These are phyloP conservation scores for Echiichthys vipera DNA, from an alignment of 2,797 vertebrate species.

Conservation along the genomic window DNA sequence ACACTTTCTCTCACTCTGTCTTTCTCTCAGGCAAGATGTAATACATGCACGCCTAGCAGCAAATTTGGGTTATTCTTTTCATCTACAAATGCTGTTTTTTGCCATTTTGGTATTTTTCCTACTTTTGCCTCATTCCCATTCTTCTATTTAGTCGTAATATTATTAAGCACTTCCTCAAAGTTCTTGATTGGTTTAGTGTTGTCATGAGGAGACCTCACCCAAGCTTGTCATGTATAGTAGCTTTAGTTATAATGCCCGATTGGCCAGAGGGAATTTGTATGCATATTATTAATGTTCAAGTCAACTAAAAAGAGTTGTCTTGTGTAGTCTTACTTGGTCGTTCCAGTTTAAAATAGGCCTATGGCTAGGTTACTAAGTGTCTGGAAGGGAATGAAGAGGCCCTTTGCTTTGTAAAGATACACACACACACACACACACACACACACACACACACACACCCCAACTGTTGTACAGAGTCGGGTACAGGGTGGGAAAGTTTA, in stretches of 20 bases:
- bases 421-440: constrained; percentile 32
- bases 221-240: not conserved
- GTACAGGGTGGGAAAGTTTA: constrained; percentile 82
- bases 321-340: constrained; percentile 19
- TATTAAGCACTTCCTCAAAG: constrained; percentile 22
- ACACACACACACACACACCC: constrained; percentile 42
- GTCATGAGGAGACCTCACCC: constrained; percentile 13
- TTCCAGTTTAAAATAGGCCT: constrained; percentile 39
- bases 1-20: constrained; percentile 64
- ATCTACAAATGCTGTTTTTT: not conserved
- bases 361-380: constrained; percentile 63
- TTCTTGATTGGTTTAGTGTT: not conserved
- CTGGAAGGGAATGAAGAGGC: constrained; percentile 70
- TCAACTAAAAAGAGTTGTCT: constrained; percentile 30
- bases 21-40: constrained; percentile 24
- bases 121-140: not conserved
- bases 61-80: not conserved
- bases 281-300: constrained; percentile 9
- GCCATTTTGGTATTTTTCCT: not conserved
- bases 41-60: constrained; percentile 33
- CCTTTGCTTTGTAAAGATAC: constrained; percentile 67
- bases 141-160: not conserved
- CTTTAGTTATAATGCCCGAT: not conserved
- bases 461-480: constrained; percentile 62
- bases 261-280: not conserved